Conservation (phyloP, 2,888 invertebrate genomes). For the Scaptomyza reducta region DNA sequence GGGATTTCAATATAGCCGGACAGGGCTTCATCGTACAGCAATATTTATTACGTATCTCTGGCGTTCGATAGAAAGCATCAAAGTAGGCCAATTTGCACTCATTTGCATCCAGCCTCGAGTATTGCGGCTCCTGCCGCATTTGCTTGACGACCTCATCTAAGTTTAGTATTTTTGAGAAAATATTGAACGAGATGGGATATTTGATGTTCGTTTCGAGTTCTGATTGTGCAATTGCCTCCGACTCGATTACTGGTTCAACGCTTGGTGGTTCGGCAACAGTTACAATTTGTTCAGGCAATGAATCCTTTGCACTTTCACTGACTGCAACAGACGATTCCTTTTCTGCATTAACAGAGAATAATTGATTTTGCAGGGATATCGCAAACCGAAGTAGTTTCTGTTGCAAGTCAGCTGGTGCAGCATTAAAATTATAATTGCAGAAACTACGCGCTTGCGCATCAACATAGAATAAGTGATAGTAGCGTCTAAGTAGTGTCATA, state of each 20-base stretch:
- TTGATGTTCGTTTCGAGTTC: no score
- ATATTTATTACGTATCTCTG: constrained; percentile 39
- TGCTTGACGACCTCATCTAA: constrained; percentile 37
- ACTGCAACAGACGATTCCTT: no score
- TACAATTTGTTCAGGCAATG: not conserved
- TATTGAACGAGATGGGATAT: constrained; percentile 39
- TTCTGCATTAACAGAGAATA: not conserved
- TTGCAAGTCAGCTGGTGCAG: constrained; percentile 28
- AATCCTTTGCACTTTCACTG: not conserved
- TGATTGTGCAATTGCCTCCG: no score
- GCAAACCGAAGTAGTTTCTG: constrained; percentile 35
- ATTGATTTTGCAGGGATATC: not conserved
- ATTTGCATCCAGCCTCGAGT: not conserved
- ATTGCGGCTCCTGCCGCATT: constrained; percentile 38
- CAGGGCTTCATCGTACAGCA: constrained; percentile 15
- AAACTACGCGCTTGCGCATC: constrained; percentile 12
- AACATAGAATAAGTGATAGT: constrained; percentile 37
- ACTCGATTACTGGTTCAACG: not conserved
- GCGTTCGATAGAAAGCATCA: constrained; percentile 39
- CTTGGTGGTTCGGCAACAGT: not conserved
- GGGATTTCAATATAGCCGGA: constrained; percentile 11
- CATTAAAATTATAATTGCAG: constrained; percentile 37
- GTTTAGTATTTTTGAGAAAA: constrained; percentile 28
- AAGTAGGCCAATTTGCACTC: constrained; percentile 34
- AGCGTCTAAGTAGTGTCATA: constrained; percentile 13